Base-by-base conservation (phyloP, 2,113 vertebrate genomes). In the Ceuthmochares aereus region DNA sequence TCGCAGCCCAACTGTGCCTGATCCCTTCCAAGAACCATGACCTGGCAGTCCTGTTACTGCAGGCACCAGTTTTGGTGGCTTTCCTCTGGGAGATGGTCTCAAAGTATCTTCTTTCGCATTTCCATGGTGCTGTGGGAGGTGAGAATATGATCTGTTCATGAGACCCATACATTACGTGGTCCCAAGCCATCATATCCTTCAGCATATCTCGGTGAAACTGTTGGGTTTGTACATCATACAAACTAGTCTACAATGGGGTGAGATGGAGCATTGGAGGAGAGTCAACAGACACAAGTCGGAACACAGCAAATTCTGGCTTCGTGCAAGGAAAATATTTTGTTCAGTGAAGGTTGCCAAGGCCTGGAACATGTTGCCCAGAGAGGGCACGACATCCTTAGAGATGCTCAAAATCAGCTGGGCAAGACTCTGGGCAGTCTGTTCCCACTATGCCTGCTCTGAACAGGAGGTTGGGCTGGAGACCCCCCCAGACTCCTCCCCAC, bases 181-280 rank as follows among this genome's bases (percentile, higher is more conserved):
- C 34, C 51, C 26, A 14, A 2, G 4, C 6, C 29, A 14, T 5
- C 6, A 2, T 1, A 1, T 51, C 59, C n/a, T 27, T 52, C 36
- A 51, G 55, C 12, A 49, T 23, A 73, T n/a, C 20, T 25, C 26
- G 25, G 47, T 37, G 49, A 73, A 56, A 25, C 22, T 30, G 10
- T 15, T 68, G 32, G 10, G 3, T 63, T 72, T 36, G 6, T 17
- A 23, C 7, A 7, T 29, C 27, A 9, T 14, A 34, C 27, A 13
- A 16, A 64, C 20, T 4, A 62, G 42, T 26, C 63, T 69, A 17
- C 30, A 14, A 7, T 12, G n/a, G 18, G 47, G 34, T 63, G 58
- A 77, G 32, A 16, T 26, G 27, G 7, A 5, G 5, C 55, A 8
- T 29, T 64, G 73, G 67, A 70, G 26, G 47, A 63, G 42, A 73